phyloP scores from a whole-genome alignment of 2,797 vertebrate species.

The Philypnodon macrostomus region DNA sequence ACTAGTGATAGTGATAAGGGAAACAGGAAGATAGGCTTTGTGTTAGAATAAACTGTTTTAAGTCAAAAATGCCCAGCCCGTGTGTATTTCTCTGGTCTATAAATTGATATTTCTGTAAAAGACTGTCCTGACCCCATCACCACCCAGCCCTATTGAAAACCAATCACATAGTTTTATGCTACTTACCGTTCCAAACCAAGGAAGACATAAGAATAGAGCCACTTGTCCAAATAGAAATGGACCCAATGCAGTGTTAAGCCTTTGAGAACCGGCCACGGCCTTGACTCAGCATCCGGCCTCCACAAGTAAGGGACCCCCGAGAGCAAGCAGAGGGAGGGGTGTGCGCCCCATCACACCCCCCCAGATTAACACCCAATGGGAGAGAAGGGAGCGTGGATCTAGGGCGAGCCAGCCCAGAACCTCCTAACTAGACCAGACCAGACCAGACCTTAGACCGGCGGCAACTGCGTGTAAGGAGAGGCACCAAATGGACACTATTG shows the following conservation, averaged over 20 bases:
- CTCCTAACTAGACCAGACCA: slow-evolving; percentile 93
- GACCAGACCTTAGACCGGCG: slow-evolving; percentile 95
- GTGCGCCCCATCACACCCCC: slow-evolving; percentile 74
- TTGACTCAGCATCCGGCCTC: slow-evolving; percentile 83
- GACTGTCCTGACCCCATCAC: slow-evolving; percentile 51
- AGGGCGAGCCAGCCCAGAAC: slow-evolving; percentile 80
- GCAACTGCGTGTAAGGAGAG: slow-evolving; percentile 93
- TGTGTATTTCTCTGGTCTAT: too few species aligned
- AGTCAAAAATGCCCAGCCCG: too few species aligned
- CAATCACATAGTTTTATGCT: slow-evolving; percentile 83
- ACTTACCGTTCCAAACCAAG: slow-evolving; percentile 86
- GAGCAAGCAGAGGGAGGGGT: slow-evolving; percentile 77
- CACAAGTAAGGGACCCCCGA: slow-evolving; percentile 86
- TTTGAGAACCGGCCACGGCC: slow-evolving; percentile 82
- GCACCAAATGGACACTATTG: slow-evolving; percentile 94
- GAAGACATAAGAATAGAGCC: slow-evolving; percentile 91
- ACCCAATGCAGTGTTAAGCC: slow-evolving; percentile 91
- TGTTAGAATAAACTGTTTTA: too few species aligned
- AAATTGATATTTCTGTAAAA: too few species aligned
- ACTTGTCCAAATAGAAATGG: slow-evolving; percentile 97
- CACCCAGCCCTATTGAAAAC: slow-evolving; percentile 76
- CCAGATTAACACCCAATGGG: slow-evolving; percentile 83
- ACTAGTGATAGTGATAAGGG: too few species aligned
- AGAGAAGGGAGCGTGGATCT: slow-evolving; percentile 77
- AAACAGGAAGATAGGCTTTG: too few species aligned